Percentiles rank a stretch among this genome's conserved stretches.
Conservation (phyloP, 1,140 invertebrate species). For the Cyclargus thomasi region DNA sequence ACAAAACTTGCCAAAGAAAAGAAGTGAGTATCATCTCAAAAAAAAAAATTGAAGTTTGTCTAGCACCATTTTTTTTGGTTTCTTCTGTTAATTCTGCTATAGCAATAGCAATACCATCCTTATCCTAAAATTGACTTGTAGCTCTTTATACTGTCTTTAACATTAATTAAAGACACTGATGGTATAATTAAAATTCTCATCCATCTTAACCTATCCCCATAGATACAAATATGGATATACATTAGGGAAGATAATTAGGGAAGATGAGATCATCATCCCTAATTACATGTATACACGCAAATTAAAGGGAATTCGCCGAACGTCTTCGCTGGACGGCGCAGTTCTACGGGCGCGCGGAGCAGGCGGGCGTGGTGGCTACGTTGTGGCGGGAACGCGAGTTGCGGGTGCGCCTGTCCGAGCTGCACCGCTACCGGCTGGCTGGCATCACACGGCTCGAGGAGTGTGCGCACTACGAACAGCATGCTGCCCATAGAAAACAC, state of each 20-base stretch:
- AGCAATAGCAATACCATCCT: too few species aligned
- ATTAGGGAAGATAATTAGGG: too few species aligned
- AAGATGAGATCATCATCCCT: too few species aligned
- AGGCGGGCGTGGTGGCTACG: slow-evolving; percentile 85
- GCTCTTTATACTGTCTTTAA: too few species aligned
- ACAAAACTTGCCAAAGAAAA: slow-evolving; percentile 84
- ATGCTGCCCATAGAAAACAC: slow-evolving; percentile 71
- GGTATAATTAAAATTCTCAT: too few species aligned
- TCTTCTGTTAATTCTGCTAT: too few species aligned
- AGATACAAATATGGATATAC: too few species aligned
- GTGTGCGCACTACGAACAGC: slow-evolving; percentile 88
- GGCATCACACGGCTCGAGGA: slow-evolving; percentile 88
- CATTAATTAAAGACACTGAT: too few species aligned
- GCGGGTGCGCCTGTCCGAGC: slow-evolving; percentile 86
- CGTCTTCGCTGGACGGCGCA: slow-evolving; percentile 89
- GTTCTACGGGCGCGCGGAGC: slow-evolving; percentile 89
- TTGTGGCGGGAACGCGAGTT: slow-evolving; percentile 90
- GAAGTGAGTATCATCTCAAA: slow-evolving; percentile 75
- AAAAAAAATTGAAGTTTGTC: neutral
- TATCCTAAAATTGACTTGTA: too few species aligned
- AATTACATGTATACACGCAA: too few species aligned
- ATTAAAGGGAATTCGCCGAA: slow-evolving; percentile 83
- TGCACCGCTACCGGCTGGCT: slow-evolving; percentile 87
- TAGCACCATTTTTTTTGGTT: too few species aligned
- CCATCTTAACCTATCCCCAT: too few species aligned